Evolutionary conservation across 2,888 invertebrate genomes (phyloP).

Genomic region (Drosophila suboccidentalis): DNA sequence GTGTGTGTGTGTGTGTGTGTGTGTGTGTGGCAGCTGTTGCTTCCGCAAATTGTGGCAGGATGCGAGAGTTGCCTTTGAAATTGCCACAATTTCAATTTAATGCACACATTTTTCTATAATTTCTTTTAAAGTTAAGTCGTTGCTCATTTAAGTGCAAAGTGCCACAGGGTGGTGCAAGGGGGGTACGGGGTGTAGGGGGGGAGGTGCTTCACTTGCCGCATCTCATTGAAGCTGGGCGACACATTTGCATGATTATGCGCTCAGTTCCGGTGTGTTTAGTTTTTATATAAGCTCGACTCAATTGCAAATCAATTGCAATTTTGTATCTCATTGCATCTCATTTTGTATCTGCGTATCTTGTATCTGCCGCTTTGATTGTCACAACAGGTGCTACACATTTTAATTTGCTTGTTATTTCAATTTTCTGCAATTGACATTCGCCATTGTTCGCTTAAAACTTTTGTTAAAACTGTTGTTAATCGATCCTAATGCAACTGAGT

Average conservation of each 20-base stretch:
- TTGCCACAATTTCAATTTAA: constrained; percentile 45
- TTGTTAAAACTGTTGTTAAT: constrained; percentile 23
- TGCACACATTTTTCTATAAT: constrained; percentile 16
- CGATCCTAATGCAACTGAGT: constrained; percentile 10
- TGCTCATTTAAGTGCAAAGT: constrained; percentile 28
- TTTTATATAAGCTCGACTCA: constrained; percentile 28
- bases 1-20: constrained; percentile 12
- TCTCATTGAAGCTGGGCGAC: constrained; percentile 57
- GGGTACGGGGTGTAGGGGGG: background rate
- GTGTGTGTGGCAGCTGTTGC: constrained; percentile 13
- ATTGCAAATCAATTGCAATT: constrained; percentile 51
- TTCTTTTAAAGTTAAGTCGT: background rate
- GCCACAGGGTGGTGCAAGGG: background rate
- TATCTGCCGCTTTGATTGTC: constrained; percentile 7
- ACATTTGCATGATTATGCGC: constrained; percentile 74
- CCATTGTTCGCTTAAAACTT: background rate
- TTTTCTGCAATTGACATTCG: constrained; percentile 40
- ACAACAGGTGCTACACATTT: constrained; percentile 21
- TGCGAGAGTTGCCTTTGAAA: constrained; percentile 31
- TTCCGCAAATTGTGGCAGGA: constrained; percentile 25
- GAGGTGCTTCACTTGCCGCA: constrained; percentile 53
- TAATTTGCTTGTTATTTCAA: constrained; percentile 29
- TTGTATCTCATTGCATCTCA: constrained; percentile 29
- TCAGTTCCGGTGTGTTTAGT: constrained; percentile 57
- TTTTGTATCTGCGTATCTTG: constrained; percentile 12